phyloP scores from a whole-genome alignment of 2,797 vertebrate genomes.

The Carapus acus region DNA sequence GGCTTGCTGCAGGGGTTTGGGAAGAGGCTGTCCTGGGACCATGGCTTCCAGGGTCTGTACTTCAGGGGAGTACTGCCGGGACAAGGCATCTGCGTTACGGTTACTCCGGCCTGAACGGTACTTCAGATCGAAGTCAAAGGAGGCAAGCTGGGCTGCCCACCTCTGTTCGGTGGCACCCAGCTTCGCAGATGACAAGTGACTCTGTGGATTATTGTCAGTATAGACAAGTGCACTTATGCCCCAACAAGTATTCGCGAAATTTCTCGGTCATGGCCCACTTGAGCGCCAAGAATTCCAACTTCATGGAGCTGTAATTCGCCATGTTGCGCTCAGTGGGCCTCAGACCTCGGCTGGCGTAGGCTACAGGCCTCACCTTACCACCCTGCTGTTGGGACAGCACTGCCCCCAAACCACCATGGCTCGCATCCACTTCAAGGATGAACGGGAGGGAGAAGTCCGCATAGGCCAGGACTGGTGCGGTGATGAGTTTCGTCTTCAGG shows the following conservation, averaged over 20 bases:
- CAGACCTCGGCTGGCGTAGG: slow-evolving; percentile 8
- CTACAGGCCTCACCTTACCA: not conserved
- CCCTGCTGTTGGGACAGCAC: slow-evolving; percentile 2
- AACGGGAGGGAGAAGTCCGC: slow-evolving; percentile 6
- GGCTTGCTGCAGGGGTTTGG: not conserved
- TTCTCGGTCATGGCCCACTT: slow-evolving; percentile 18
- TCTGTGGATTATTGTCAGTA: not conserved
- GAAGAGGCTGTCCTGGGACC: not conserved
- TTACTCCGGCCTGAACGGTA: not conserved
- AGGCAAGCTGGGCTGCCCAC: not conserved
- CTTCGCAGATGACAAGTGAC: not conserved
- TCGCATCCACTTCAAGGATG: slow-evolving; percentile 12
- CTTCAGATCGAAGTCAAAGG: slow-evolving; percentile 3
- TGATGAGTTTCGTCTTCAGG: not conserved
- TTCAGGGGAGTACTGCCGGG: not conserved
- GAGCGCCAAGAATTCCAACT: slow-evolving; percentile 4
- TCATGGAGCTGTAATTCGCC: slow-evolving; percentile 14
- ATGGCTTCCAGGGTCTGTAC: too few relatives aligned
- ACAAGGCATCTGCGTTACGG: slow-evolving; percentile 14
- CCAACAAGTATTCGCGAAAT: not conserved
- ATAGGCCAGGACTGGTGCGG: not conserved
- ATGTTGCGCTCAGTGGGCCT: slow-evolving; percentile 3
- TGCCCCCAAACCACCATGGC: not conserved
- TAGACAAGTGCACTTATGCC: not conserved
- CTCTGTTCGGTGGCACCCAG: not conserved